A percentile compares a stretch with the other conserved stretches of the same genome.
These are phyloP conservation scores for Virgularia gustaviana DNA, from an alignment of 92 coral and sea anemone species.

Conservation along the genomic window DNA sequence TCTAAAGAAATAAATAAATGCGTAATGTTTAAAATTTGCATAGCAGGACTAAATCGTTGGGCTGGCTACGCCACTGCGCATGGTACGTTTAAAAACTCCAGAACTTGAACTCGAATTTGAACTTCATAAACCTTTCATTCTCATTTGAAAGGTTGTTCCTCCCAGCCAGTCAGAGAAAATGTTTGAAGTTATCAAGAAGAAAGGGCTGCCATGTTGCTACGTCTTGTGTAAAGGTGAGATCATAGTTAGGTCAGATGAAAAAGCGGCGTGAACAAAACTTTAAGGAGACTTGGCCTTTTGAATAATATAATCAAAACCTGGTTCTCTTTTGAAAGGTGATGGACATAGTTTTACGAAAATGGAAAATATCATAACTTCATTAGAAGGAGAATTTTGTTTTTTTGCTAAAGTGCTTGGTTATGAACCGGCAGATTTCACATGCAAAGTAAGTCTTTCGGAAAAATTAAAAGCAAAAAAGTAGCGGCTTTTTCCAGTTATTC, in stretches of 20 bases:
- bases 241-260: too few species aligned
- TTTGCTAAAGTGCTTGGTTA: slow-evolving; percentile 71
- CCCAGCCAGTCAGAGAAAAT: slow-evolving; percentile 83
- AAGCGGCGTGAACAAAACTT: too few species aligned
- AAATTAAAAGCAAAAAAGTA: too few species aligned
- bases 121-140: background rate
- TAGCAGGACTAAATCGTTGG: too few species aligned
- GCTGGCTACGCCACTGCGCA: too few species aligned
- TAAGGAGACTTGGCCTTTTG: background rate
- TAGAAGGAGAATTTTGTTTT: slow-evolving; percentile 78
- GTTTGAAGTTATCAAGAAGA: slow-evolving; percentile 67
- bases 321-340: slow-evolving; percentile 54
- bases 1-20: too few species aligned
- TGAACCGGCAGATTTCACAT: slow-evolving; percentile 63
- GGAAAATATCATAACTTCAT: slow-evolving; percentile 58
- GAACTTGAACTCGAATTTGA: too few species aligned
- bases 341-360: slow-evolving; percentile 74
- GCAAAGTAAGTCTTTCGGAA: slow-evolving; percentile 34
- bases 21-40: too few species aligned
- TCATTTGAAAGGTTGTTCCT: slow-evolving; percentile 62
- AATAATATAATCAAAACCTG: background rate
- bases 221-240: slow-evolving; percentile 71
- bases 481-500: too few species aligned
- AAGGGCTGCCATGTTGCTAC: slow-evolving; percentile 78
- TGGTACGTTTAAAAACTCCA: too few species aligned